Evolutionary conservation across 2,797 vertebrate species (phyloP).

Genomic region (Gallinago nigripennis): DNA sequence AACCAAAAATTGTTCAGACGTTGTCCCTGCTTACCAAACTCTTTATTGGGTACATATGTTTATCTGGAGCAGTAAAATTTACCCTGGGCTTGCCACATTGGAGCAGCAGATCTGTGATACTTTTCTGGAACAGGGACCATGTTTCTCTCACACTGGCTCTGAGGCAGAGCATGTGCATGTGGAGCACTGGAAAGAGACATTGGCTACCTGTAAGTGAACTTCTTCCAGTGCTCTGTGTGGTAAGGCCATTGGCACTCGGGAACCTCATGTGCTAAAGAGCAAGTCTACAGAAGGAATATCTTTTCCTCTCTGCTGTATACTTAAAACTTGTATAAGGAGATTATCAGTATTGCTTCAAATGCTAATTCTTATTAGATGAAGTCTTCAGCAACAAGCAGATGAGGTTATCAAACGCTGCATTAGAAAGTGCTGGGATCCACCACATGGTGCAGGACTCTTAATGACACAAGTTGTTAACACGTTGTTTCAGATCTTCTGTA

Average conservation of each 20-base stretch:
- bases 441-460: background rate
- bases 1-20: background rate
- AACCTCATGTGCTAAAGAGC: background rate
- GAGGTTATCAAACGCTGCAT: background rate
- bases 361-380: background rate
- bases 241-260: background rate
- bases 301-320: background rate
- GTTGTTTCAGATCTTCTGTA: background rate
- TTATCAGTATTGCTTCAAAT: background rate
- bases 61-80: background rate
- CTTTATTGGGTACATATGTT: background rate
- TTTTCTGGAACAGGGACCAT: accelerated
- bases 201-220: background rate
- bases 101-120: background rate
- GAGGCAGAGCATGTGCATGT: background rate
- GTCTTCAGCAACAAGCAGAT: background rate
- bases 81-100: background rate
- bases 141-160: background rate
- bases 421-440: background rate
- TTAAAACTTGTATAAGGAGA: background rate
- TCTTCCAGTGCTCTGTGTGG: background rate
- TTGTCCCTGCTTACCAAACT: background rate
- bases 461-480: background rate
- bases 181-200: background rate
- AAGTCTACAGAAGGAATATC: background rate